Base-by-base conservation (phyloP, 2,797 vertebrate species). In the Loris lydekkerianus region DNA sequence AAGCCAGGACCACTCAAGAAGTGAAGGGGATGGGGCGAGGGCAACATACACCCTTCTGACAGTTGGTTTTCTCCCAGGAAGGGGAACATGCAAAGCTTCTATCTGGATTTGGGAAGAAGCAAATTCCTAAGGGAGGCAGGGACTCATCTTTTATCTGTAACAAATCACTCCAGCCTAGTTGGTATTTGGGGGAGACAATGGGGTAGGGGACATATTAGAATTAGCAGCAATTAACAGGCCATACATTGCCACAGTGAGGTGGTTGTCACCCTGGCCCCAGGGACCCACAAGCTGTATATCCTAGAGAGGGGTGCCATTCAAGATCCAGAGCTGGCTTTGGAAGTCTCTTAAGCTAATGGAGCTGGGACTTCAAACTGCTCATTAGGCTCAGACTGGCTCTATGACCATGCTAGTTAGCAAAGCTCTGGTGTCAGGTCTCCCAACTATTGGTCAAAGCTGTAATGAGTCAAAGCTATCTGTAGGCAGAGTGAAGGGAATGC, bases 141-240 rank as follows among this genome's bases (percentile, higher is more conserved):
- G 61, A 80, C 89, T 90, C 76, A 15, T 69, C 56, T 94, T 93
- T 87, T 10, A 69, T 53, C 34, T 95, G 61, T 94, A 96, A 96
- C 89, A 93, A 76, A 76, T 91, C 77, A 89, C 82, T 87, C 75
- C 89, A 89, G 95, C 72, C 96, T 87, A 65, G 70, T 63, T 85
- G 70, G 94, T 86, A 91, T 88, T 97, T 93, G 81, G 56, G 93
- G 89, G 82, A 40, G 90, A 40, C 3, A 58, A 15, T 25, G 46
- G 76, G 77, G 27, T 61, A 37, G 86, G 85, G 83, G 43, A 96
- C 90, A 76, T 95, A 67, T 93, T 34, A 93, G 82, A 95, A 96
- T 96, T 97, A 97, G 97, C 97, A 98, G 97, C 97, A 97, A 96
- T 95, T 97, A 86, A 96, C 37, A 90, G 93, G 94, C 94, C 86